phyloP scores from a whole-genome alignment of 2,888 invertebrate species.

The Drosophila lacicola region DNA sequence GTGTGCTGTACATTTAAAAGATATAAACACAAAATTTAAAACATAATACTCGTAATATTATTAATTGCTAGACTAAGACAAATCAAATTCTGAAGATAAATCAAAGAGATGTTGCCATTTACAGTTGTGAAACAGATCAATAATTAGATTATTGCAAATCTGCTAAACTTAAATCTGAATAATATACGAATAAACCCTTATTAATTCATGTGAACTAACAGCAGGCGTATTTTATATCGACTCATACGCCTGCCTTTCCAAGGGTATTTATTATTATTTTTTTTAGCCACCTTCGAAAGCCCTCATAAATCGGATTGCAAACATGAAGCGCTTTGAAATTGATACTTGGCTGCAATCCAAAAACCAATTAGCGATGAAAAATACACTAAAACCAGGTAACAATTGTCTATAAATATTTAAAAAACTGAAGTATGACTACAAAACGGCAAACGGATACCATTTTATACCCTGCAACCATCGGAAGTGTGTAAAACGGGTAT shows the following conservation, averaged over 20 bases:
- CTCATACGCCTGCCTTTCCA: too few relatives aligned
- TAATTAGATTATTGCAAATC: conserved; percentile 76
- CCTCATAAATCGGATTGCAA: not conserved
- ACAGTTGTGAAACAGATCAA: conserved; percentile 82
- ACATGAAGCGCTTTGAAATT: not conserved
- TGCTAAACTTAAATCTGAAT: conserved; percentile 40
- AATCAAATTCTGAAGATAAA: conserved; percentile 22
- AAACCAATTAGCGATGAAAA: not conserved
- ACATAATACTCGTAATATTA: conserved; percentile 29
- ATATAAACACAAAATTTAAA: conserved; percentile 4
- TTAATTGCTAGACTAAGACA: conserved; percentile 12
- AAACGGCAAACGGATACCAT: not conserved
- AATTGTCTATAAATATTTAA: not conserved
- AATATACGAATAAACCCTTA: conserved; percentile 36
- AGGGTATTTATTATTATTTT: not conserved
- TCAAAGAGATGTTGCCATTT: conserved; percentile 45
- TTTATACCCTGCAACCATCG: not conserved
- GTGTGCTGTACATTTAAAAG: conserved; percentile 18
- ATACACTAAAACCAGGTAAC: not conserved
- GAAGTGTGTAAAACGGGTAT: too few relatives aligned
- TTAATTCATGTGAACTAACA: conserved; percentile 52
- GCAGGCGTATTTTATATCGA: conserved; percentile 3
- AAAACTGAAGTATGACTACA: not conserved
- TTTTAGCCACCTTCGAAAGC: not conserved
- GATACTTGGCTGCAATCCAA: not conserved